phyloP scores from a whole-genome alignment of 2,888 invertebrate genomes.

The Eumerus sabulonum region DNA sequence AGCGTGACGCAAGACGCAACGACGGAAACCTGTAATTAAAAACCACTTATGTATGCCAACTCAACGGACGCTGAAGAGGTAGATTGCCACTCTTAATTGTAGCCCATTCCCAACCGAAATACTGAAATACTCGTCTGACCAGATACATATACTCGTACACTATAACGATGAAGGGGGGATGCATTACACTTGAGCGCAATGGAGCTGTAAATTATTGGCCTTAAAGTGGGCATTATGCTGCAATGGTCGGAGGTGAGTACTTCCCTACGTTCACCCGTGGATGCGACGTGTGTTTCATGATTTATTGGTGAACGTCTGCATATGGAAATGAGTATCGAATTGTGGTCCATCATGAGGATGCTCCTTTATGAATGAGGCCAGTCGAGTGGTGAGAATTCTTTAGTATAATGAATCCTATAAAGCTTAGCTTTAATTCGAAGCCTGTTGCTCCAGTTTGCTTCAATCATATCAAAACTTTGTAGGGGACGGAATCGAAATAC shows the following conservation, averaged over 20 bases:
- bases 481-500: not conserved
- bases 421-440: no score
- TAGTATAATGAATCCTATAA: no score
- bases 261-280: conserved; percentile 30
- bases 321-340: conserved; percentile 49
- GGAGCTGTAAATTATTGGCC: conserved; percentile 61
- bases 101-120: conserved; percentile 50
- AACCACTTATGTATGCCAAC: conserved; percentile 53
- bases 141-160: conserved; percentile 33
- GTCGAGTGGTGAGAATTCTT: no score
- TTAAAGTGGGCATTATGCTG: conserved; percentile 63
- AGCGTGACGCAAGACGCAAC: no score
- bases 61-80: conserved; percentile 18
- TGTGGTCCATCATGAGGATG: not conserved
- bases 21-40: conserved; percentile 65
- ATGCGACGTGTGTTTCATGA: conserved; percentile 43
- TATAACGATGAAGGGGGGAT: conserved; percentile 12
- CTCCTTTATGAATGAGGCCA: no score
- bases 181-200: conserved; percentile 35
- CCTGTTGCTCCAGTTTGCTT: not conserved
- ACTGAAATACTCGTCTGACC: conserved; percentile 46
- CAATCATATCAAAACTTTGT: not conserved
- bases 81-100: conserved; percentile 62
- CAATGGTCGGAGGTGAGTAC: conserved; percentile 38
- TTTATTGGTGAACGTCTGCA: conserved; percentile 41